Evolutionary conservation across 2,888 invertebrate species (phyloP), one percentile per base, ranked within the genome.

Genomic region (Drosophila borborema): DNA sequence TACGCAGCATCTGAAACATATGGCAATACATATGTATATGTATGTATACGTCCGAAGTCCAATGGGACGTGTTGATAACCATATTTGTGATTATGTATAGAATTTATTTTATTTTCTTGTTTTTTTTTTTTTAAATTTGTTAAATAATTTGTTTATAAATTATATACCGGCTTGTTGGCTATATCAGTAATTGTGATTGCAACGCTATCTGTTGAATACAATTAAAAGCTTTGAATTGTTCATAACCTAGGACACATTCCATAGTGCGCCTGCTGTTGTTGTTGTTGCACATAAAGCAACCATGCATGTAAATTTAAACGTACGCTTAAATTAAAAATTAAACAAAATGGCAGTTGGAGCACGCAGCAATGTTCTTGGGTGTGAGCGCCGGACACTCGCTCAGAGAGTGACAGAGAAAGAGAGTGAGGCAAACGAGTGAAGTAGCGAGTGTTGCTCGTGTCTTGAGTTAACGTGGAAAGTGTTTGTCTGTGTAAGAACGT

Each of bases 301-400:
- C 62, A 81, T 64, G 81, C 81, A 78, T 78, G 81, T 74, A 79
- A 80, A 80, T 71, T 74, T 69, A 69, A 64, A 62, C 72, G 68
- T 68, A 80, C 81, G 83, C 70, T 80, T 76, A 81, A 73, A 81
- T 76, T 77, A 80, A 72, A 81, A 80, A 86, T 89, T 90, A 91
- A 91, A 91, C 91, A 91, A 91, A 91, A 91, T 91, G 91, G 91
- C 91, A 91, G 91, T 91, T 91, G 85, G 82, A 85, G 81, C 87
- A 86, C 71, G 73, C 74, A 78, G 64, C 74, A 64, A 74, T 62
- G 66, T 80, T 84, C 74, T 80, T 83, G 84, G 82, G 84, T 81
- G 85, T 81, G 74, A 84, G 85, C 77, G 80, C 77, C 77, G 77
- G 67, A 78, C 61, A 78, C 82, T 74, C 82, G 78, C 78, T 74